Base-by-base conservation (phyloP, 2,113 vertebrate species). In the Sigmodon hispidus region DNA sequence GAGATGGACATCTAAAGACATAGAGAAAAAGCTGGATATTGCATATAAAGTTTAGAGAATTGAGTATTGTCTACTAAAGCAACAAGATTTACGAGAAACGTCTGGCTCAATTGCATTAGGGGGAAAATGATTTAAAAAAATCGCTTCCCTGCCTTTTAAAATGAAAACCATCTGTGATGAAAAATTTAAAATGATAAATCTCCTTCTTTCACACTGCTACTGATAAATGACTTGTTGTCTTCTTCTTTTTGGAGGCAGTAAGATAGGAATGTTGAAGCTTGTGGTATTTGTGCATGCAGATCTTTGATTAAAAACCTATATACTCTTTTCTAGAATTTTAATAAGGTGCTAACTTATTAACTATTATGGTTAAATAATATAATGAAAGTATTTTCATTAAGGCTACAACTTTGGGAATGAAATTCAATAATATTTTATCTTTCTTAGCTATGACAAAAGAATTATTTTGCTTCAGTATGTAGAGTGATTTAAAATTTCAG, bases 71-170 rank as follows among this genome's bases (percentile, higher is more conserved):
- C 96, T 97, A 93, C 97, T 97, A 97, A 97, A 98, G 96, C 98
- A 98, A 97, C 94, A 98, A 98, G 98, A 98, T 98, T 98, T 98
- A 98, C 97, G 97, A 98, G 89, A 72, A 93, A 97, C 83, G 98
- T 98, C 98, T 94, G 97, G 93, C 94, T 97, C 98, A 98, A 98
- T 98, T 98, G 98, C 94, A 98, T 97, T 98, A 98, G 67, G 83
- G 90, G 90, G 96, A 97, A 97, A 97, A 97, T 93, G 94, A 96
- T 92, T 81, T 50, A 4, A 93, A 98, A 97, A 98, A 98, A 94
- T 96, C 73, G 15, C 1, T 98, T 98, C 95, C 95, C 75, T 98
- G 84, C 93, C 94, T 97, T 97, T 98, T 97, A 97, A 98, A 97
- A 98, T 98, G 91, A 98, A 98, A 98, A 97, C 93, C 95, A 97